phyloP scores from a whole-genome alignment of 2,888 invertebrate species.

The Cheilosia vernalis region DNA sequence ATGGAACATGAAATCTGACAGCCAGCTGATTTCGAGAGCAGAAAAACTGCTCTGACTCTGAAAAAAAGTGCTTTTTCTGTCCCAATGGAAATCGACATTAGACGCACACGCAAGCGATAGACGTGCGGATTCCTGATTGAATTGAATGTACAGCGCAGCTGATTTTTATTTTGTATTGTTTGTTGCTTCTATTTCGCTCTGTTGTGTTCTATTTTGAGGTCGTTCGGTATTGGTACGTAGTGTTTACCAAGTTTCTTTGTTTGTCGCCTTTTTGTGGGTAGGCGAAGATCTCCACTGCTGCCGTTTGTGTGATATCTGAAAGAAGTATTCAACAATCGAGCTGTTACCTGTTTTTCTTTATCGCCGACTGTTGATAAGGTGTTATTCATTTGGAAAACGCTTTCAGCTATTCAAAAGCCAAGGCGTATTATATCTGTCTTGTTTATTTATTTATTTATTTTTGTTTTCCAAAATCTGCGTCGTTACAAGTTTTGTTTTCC shows the following conservation, averaged over 20 bases:
- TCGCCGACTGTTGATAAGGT: neutral
- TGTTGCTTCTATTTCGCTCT: conserved; percentile 5
- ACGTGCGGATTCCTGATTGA: neutral
- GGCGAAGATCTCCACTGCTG: neutral
- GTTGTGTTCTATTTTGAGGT: conserved; percentile 51
- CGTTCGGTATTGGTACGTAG: neutral
- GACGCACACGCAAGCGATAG: neutral
- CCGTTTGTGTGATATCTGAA: neutral
- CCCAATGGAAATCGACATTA: no score
- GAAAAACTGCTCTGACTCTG: no score
- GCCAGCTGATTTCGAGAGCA: no score
- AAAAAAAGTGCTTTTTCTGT: no score
- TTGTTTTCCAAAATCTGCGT: conserved; percentile 3
- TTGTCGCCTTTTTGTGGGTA: conserved; percentile 18
- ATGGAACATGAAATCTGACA: no score
- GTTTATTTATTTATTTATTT: conserved; percentile 9
- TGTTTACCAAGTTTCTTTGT: conserved; percentile 25
- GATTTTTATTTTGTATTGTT: conserved; percentile 57
- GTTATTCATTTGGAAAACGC: conserved; percentile 7
- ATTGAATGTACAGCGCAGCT: conserved; percentile 49
- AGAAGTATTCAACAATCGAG: neutral
- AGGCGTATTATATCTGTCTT: neutral
- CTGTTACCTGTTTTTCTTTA: conserved; percentile 12
- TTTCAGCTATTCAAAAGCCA: neutral
- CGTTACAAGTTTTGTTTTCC: neutral